A percentile compares a stretch with the other conserved stretches of the same genome.
These are phyloP conservation scores for Drosophila parvula DNA, from an alignment of 1,140 invertebrate species.

Conservation along the genomic window DNA sequence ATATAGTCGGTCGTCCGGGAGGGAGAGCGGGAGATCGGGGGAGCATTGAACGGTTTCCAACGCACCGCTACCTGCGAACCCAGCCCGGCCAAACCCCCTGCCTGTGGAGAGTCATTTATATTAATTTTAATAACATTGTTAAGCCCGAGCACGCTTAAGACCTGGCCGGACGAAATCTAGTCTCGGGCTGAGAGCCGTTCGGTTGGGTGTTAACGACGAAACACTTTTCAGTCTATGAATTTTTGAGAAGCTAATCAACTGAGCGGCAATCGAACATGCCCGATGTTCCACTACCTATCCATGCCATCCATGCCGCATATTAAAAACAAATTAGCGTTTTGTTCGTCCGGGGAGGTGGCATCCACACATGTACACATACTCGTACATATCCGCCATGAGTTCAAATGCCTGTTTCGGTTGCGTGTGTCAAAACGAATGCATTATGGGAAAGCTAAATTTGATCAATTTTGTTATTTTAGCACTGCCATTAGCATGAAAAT, in stretches of 20 bases:
- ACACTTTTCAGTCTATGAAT: slow-evolving; percentile 77
- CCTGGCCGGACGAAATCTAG: slow-evolving; percentile 16
- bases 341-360: slow-evolving; percentile 40
- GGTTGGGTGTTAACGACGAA: slow-evolving; percentile 72
- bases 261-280: slow-evolving; percentile 11
- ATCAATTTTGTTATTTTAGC: slow-evolving; percentile 48
- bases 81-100: slow-evolving; percentile 39
- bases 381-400: neutral
- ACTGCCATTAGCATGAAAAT: slow-evolving; percentile 70
- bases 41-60: slow-evolving; percentile 65
- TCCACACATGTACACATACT: neutral
- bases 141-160: slow-evolving; percentile 46
- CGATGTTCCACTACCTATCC: slow-evolving; percentile 2
- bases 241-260: slow-evolving; percentile 70
- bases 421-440: slow-evolving; percentile 54
- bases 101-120: slow-evolving; percentile 70
- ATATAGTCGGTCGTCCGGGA: slow-evolving; percentile 21
- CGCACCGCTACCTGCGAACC: slow-evolving; percentile 41
- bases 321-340: slow-evolving; percentile 80
- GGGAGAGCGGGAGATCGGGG: slow-evolving; percentile 23
- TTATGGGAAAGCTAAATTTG: slow-evolving; percentile 30
- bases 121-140: slow-evolving; percentile 83
- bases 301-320: slow-evolving; percentile 50
- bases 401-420: slow-evolving; percentile 29
- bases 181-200: slow-evolving; percentile 1